A percentile compares a stretch with the other conserved stretches of the same genome.
phyloP scores from a whole-genome alignment of 1,140 invertebrate species.

The Cotesia chilonis region DNA sequence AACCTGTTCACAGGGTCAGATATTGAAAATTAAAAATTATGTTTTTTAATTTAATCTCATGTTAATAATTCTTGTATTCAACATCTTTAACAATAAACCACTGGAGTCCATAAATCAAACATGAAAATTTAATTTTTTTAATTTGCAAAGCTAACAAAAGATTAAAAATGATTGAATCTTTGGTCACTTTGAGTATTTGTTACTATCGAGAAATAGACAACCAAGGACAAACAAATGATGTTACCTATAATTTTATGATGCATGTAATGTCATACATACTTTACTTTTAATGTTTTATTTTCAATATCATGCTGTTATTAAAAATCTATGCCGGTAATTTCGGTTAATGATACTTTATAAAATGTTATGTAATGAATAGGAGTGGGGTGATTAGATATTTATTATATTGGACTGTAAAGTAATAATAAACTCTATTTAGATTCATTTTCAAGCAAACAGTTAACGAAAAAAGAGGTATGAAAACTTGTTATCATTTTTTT shows the following conservation, averaged over 20 bases:
- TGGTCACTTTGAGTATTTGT: background rate
- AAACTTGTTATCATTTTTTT: constrained; percentile 1
- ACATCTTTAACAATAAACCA: too few species aligned
- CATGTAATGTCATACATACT: background rate
- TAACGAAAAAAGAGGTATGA: background rate
- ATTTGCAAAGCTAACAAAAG: too few species aligned
- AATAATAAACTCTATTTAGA: background rate
- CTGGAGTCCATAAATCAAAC: too few species aligned
- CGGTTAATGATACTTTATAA: constrained; percentile 9
- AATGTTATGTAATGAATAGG: constrained; percentile 1
- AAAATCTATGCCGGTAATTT: background rate
- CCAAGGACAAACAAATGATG: constrained; percentile 7
- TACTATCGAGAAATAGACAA: background rate
- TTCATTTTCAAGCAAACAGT: constrained; percentile 11
- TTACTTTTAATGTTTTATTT: background rate
- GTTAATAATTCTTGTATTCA: too few species aligned
- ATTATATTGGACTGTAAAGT: background rate
- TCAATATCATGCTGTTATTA: background rate
- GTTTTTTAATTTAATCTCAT: too few species aligned
- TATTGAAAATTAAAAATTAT: too few species aligned
- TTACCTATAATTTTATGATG: background rate
- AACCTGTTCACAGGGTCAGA: too few species aligned
- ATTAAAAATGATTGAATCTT: too few species aligned
- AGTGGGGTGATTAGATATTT: background rate
- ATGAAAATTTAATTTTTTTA: too few species aligned